Evolutionary conservation across 2,797 vertebrate species (phyloP).

Genomic region (Pseudochirops corinnae): DNA sequence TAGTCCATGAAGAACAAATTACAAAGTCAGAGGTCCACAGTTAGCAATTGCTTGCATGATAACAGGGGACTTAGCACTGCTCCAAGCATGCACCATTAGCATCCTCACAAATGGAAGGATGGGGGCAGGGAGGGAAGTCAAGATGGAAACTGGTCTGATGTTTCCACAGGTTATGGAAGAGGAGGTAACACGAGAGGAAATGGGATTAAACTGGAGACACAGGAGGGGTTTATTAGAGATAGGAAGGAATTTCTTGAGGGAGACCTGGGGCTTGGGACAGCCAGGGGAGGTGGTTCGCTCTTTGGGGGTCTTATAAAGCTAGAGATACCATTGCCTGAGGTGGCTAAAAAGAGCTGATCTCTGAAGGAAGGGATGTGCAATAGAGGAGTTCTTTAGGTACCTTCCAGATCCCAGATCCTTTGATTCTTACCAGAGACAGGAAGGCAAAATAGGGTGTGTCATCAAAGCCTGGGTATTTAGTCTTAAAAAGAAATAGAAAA

Average conservation of each 20-base stretch:
- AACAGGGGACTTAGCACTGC: constrained; percentile 86
- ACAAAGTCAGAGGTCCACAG: constrained; percentile 92
- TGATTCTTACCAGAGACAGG: constrained; percentile 4
- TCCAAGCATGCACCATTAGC: constrained; percentile 71
- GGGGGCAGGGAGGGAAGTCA: constrained; percentile 56
- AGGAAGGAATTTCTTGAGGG: background rate
- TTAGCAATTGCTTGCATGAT: constrained; percentile 91
- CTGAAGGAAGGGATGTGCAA: background rate
- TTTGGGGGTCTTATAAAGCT: background rate
- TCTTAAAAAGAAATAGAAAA: constrained; percentile 40
- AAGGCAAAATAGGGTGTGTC: background rate
- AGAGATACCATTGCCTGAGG: background rate
- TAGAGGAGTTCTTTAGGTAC: constrained; percentile 28
- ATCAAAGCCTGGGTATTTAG: constrained; percentile 4
- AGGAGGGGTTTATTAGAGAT: too few species aligned
- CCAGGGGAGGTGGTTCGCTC: background rate
- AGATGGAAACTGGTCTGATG: constrained; percentile 51
- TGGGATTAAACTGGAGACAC: too few species aligned
- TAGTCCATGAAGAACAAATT: constrained; percentile 94
- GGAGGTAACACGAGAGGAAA: constrained; percentile 1
- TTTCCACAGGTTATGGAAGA: constrained; percentile 54
- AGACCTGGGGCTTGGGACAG: background rate
- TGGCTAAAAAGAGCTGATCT: background rate
- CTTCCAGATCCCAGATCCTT: background rate
- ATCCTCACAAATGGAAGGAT: constrained; percentile 71